Evolutionary conservation across 2,888 invertebrate genomes (phyloP).

Genomic region (Campaea margaritaria): DNA sequence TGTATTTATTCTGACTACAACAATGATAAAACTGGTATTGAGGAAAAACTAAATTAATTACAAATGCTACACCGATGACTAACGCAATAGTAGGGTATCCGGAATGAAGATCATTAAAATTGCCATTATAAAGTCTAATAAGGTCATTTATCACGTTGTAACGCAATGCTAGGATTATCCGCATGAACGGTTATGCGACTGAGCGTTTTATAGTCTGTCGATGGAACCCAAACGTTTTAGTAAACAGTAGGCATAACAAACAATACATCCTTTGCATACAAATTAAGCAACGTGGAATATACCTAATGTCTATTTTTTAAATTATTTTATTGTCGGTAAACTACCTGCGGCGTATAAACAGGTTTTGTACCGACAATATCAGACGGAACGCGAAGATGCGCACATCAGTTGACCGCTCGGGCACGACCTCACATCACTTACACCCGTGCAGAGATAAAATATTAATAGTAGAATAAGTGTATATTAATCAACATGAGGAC

Average conservation of each 20-base stretch:
- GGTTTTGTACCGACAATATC: conserved; percentile 49
- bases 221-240: neutral
- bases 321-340: conserved; percentile 10
- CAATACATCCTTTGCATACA: conserved; percentile 20
- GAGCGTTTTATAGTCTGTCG: neutral
- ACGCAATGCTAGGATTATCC: conserved; percentile 10
- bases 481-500: conserved; percentile 30
- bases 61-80: conserved; percentile 9
- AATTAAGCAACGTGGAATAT: conserved; percentile 13
- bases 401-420: conserved; percentile 52
- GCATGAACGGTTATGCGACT: conserved; percentile 1
- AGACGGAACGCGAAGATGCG: conserved; percentile 47
- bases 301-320: conserved; percentile 12
- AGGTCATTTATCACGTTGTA: conserved; percentile 21
- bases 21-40: conserved; percentile 5
- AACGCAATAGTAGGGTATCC: conserved; percentile 11
- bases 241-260: conserved; percentile 18
- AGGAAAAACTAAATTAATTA: conserved; percentile 20
- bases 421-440: conserved; percentile 33
- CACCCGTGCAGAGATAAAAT: conserved; percentile 12
- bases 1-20: neutral
- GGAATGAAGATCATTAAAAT: conserved; percentile 22
- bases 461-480: conserved; percentile 5
- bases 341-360: conserved; percentile 42
- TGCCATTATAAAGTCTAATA: conserved; percentile 21